Evolutionary conservation across 2,797 vertebrate genomes (phyloP), one percentile per base, ranked within the genome.

Genomic region (Dicrostonyx torquatus): DNA sequence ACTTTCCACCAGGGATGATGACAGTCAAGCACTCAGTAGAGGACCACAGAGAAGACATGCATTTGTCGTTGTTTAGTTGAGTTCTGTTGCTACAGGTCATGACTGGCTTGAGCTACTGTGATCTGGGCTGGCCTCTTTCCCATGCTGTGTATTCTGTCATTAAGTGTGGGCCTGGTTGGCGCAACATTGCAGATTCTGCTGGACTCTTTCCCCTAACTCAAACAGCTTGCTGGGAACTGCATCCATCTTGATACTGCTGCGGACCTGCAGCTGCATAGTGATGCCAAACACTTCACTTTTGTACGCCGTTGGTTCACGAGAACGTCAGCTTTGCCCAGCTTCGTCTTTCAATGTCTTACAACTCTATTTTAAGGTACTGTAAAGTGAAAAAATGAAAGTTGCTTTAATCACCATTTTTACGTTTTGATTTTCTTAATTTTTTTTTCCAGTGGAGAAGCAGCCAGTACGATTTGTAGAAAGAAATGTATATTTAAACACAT

Each of bases 371-470:
- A 84, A 76, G 29, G 9, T 75, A 87, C 91, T 40, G 40, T 18
- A 55, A 80, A 64, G 77, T 82, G 64, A 4, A 73, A 48, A 72
- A 91, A 53, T 22, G 13, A 26, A 22, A 76, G 20, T 73, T 85
- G 17, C 72, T 87, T 89, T 85, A 80, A 72, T 91, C 18, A 45
- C 10, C 48, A 89, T 34, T 89, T 90, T 66, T 10, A 78, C 66
- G 6, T 55, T 85, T 72, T 70, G 73, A 80, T 90, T 92, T 87
- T 24, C 78, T 79, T 78, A 86, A 89, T 75, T 96, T 84, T 80
- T 75, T 96, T 84, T 80, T 94, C 77, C 22, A 45, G 55, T 37
- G 31, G 29, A 18, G 34, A 34, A 40, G 29, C 37, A 89, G 4
- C 6, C 22, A 84, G n/a, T 82, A 68, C 3, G 3, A 80, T 77